Evolutionary conservation across 2,113 vertebrate species (phyloP), one percentile per base, ranked within the genome.

Genomic region (Pomatorhinus ruficollis): DNA sequence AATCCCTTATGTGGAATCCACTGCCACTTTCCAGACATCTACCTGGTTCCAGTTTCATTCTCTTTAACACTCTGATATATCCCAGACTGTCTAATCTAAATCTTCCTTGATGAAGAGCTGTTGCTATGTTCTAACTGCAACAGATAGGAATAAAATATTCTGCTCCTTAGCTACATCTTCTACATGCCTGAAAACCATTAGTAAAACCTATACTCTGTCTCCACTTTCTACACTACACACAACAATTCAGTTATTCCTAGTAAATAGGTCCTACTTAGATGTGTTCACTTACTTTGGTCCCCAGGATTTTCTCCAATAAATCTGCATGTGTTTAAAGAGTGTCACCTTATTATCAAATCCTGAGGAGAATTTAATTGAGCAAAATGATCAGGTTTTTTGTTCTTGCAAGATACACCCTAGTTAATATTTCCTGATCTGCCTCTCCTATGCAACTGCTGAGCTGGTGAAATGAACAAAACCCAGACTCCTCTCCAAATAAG

Each of bases 261-360:
- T 59, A 66, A 44, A 49, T 23, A 27, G 1, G 28, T 37, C 39
- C 47, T 52, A 45, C 9, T 6, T 16, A 75, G 47, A 66, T 2
- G 11, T 7, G 2, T 53, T 16, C 1, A 0, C 24, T 33, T 60
- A 22, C 15, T 74, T 37, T 75, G 17, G 5, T 52, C 1, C 11
- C 9, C n/a, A 27, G 5, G 31, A 76, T 76, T 86, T 89, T 83
- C 31, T 66, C 40, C 31, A 52, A 19, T 25, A 78, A 56, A 53
- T 44, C 31, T 66, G 27, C 16, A 20, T 7, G 15, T 47, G 4
- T 60, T 82, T 77, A 45, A 75, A 74, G 15, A 8, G 18, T 79
- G 24, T 37, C 42, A 44, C 12, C 6, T 74, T 82, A 23, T 25
- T 69, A 47, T 42, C 11, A 82, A 61, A 65, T 30, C 12, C 10